Base-by-base conservation (phyloP, 2,888 invertebrate genomes). In the Agrotis exclamationis region DNA sequence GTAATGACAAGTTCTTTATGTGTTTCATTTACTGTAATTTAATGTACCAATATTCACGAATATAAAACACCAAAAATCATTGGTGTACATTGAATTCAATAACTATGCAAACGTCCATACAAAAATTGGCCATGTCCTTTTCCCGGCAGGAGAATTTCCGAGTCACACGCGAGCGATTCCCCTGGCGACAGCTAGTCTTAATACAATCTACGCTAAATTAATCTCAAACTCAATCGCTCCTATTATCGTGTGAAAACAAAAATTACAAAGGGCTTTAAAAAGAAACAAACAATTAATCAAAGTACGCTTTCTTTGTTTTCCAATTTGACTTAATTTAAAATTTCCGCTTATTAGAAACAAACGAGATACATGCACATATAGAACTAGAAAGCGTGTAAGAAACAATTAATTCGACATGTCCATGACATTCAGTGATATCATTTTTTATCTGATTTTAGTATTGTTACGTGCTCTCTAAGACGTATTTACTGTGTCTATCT, bases 331-430 rank as follows among this genome's bases (percentile, higher is more conserved):
- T 84, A 76, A 85, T 86, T 81, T 84, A 86, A 85, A 82, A 74
- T 85, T 83, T 76, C 79, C 81, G 85, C 84, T 84, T 84, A 80
- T 84, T 84, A 85, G 57, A 56, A 87, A 86, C 82, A 83, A 81
- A 84, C 78, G 60, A 81, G 76, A n/a, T 83, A 83, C 83, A 82
- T 82, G 79, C 84, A 78, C 71, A 86, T 62, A 83, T 24, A 74
- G 64, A 85, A 74, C 62, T 83, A 93, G 93, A 93, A 92, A 93
- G 93, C 93, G 90, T 92, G 85, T 84, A 85, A 74, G 70, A 69
- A 83, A 87, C 89, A 91, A 90, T 92, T 92, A 92, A 90, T 92
- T 89, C 85, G 85, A 84, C 85, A 83, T 84, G 79, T 85, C 86
- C 88, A 86, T 86, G 88, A 89, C 86, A 83, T 53, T 14, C 2